Percentiles rank a stretch among this genome's conserved stretches.
These are phyloP conservation scores for Romanogobio albipinnatus DNA, from an alignment of 2,113 vertebrate species.

Conservation along the genomic window DNA sequence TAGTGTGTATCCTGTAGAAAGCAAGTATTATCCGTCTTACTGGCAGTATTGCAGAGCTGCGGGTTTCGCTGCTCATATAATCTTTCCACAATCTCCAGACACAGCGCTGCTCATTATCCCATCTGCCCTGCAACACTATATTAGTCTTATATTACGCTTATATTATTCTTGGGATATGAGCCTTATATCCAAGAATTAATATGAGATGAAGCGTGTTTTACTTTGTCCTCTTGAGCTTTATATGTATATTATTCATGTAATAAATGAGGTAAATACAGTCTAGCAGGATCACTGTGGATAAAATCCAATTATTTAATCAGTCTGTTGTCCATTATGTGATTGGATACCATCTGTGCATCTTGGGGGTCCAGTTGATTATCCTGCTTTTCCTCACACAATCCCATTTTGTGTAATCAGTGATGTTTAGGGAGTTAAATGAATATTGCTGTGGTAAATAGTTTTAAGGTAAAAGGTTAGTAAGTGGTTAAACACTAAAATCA, in stretches of 20 bases:
- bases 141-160: neutral
- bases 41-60: constrained; percentile 32
- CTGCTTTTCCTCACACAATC: neutral
- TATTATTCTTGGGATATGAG: neutral
- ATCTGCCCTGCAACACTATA: neutral
- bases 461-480: too few relatives aligned
- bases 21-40: constrained; percentile 31
- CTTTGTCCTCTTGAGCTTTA: neutral
- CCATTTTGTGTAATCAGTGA: neutral
- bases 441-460: too few relatives aligned
- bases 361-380: neutral
- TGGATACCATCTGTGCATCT: constrained; percentile 11
- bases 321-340: constrained; percentile 12
- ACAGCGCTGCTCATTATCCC: neutral
- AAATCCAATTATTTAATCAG: constrained; percentile 3
- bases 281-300: neutral
- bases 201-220: neutral
- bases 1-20: neutral
- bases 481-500: too few relatives aligned
- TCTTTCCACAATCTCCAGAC: constrained; percentile 5
- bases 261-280: neutral
- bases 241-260: neutral
- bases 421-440: too few relatives aligned
- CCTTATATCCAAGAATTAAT: neutral
- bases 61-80: constrained; percentile 19